These are phyloP conservation scores for Crocidura indochinensis DNA, from an alignment of 2,797 vertebrate species.

Conservation along the genomic window DNA sequence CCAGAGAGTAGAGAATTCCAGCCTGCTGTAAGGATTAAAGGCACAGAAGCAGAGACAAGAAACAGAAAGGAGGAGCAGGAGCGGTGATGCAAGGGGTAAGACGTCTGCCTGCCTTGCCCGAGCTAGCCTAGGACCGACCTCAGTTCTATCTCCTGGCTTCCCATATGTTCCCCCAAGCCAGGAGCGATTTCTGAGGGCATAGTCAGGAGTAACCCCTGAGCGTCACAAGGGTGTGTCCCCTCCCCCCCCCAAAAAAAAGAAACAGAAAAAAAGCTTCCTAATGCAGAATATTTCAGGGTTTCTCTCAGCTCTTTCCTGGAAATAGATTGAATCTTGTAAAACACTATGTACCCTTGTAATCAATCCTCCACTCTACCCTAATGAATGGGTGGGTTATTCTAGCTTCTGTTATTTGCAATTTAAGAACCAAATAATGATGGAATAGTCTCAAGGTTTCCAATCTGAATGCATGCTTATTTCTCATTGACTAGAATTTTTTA, in stretches of 20 bases:
- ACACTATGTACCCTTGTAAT: background rate
- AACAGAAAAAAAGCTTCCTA: no score
- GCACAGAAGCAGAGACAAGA: background rate
- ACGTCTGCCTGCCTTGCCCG: no score
- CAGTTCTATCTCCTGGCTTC: no score
- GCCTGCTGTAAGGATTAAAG: background rate
- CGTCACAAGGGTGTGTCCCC: no score
- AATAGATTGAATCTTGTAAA: conserved; percentile 1
- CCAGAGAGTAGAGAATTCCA: background rate
- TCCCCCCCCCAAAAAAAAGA: no score
- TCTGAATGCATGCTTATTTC: background rate
- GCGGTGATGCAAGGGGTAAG: no score
- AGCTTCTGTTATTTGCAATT: conserved; percentile 44
- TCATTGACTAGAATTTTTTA: no score
- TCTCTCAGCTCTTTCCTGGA: background rate
- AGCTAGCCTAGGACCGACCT: no score
- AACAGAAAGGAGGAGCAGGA: background rate
- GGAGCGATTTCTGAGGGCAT: no score
- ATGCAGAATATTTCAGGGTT: background rate
- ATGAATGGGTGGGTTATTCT: background rate
- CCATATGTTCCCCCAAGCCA: no score
- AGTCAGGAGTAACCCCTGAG: no score
- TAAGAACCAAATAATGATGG: conserved; percentile 17
- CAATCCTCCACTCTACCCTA: conserved; percentile 20
- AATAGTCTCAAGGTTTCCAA: background rate